These are phyloP conservation scores for Melanocharis versteri DNA, from an alignment of 2,113 vertebrate species.

Conservation along the genomic window DNA sequence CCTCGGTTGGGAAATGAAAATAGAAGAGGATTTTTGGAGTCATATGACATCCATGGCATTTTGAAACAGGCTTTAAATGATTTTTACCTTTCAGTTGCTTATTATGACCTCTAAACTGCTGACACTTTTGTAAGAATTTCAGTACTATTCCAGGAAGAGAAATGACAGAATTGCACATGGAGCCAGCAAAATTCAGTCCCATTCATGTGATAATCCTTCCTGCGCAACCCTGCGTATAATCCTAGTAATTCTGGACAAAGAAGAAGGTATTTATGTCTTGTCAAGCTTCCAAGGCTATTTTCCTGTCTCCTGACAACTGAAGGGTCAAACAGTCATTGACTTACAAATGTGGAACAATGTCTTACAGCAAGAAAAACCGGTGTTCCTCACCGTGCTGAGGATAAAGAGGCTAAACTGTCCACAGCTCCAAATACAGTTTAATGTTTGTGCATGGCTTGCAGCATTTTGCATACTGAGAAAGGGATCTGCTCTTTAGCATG, in stretches of 20 bases:
- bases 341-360: neutral
- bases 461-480: neutral
- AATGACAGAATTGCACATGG: neutral
- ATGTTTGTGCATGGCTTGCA: neutral
- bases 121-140: constrained; percentile 3
- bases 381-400: neutral
- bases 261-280: constrained; percentile 13
- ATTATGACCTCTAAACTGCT: constrained; percentile 41
- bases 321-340: neutral
- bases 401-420: neutral
- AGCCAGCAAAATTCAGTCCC: constrained; percentile 18
- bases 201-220: constrained; percentile 41
- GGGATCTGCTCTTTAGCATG: neutral
- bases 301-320: neutral
- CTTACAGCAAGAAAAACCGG: neutral
- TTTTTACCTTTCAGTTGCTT: constrained; percentile 1
- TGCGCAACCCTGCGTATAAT: neutral
- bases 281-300: constrained; percentile 28
- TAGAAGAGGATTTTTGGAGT: neutral
- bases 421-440: fast-evolving
- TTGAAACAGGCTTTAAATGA: constrained; percentile 13
- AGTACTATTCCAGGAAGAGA: neutral
- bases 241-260: constrained; percentile 7
- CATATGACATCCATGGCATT: neutral
- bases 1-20: constrained; percentile 29